phyloP scores from a whole-genome alignment of 1,140 invertebrate species.

The Colletes gigas region DNA sequence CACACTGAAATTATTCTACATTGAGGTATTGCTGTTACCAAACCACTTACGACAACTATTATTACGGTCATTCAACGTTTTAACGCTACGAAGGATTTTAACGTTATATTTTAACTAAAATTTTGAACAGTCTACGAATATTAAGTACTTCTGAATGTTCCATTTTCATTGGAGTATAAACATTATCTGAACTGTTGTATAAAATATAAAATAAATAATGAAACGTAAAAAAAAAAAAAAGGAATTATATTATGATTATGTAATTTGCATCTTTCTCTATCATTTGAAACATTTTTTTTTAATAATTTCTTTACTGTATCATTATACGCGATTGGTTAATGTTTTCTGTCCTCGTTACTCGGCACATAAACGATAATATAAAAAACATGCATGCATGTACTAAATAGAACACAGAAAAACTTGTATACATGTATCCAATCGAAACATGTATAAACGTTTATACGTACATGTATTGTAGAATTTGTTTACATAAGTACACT shows the following conservation, averaged over 20 bases:
- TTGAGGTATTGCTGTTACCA: background rate
- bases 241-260: constrained; percentile 20
- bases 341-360: constrained; percentile 35
- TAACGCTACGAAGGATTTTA: constrained; percentile 9
- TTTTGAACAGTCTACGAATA: constrained; percentile 13
- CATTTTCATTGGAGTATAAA: constrained; percentile 3
- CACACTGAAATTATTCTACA: constrained; percentile 74
- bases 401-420: constrained; percentile 37
- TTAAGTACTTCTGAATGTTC: constrained; percentile 1
- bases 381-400: constrained; percentile 48
- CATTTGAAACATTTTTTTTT: constrained; percentile 35
- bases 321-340: background rate
- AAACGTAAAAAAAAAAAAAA: constrained; percentile 4
- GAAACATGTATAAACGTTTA: constrained; percentile 45
- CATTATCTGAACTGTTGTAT: constrained; percentile 14
- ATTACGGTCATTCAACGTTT: constrained; percentile 10
- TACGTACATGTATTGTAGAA: constrained; percentile 50
- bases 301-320: constrained; percentile 13
- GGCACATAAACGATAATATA: constrained; percentile 45
- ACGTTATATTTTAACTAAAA: background rate
- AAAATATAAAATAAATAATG: constrained; percentile 29
- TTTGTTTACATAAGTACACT: constrained; percentile 46
- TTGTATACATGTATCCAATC: constrained; percentile 36
- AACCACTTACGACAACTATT: background rate
- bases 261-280: constrained; percentile 49